Evolutionary conservation across 1,140 invertebrate genomes (phyloP).

Genomic region (Globodera ellingtonae): DNA sequence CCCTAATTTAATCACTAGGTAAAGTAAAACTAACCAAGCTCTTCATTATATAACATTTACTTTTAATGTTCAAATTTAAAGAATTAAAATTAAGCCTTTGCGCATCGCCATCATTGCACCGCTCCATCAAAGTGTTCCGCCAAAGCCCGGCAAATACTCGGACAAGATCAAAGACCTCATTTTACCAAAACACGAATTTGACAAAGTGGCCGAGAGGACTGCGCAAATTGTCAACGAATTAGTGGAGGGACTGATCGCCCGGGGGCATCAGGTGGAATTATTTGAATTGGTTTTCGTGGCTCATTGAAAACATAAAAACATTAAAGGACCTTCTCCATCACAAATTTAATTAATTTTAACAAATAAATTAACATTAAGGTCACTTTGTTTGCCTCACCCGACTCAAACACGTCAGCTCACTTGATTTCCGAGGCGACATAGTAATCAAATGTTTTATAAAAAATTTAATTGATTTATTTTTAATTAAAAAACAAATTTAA

Average conservation of each 20-base stretch:
- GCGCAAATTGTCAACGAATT: slow-evolving; percentile 19
- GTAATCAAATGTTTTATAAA: neutral
- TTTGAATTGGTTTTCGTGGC: neutral
- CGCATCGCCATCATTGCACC: slow-evolving; percentile 44
- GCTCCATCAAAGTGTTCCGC: slow-evolving; percentile 46
- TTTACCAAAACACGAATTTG: neutral
- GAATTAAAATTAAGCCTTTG: neutral
- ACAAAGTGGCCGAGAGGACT: slow-evolving; percentile 2
- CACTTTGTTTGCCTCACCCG: slow-evolving; percentile 10
- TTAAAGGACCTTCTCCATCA: no score
- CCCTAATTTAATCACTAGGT: no score
- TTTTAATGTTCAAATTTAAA: no score
- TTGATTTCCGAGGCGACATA: neutral
- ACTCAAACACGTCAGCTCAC: slow-evolving; percentile 19
- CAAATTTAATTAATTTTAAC: no score
- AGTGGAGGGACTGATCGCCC: slow-evolving; percentile 22
- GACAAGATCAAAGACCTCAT: neutral
- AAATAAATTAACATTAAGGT: neutral
- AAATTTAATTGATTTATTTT: no score
- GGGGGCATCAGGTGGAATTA: slow-evolving; percentile 16
- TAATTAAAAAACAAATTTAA: neutral
- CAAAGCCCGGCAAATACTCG: slow-evolving; percentile 25
- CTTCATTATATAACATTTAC: no score
- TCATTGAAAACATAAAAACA: no score
- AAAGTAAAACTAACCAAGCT: no score